Conservation (phyloP, 2,113 vertebrate species). For the Eolophus roseicapilla region DNA sequence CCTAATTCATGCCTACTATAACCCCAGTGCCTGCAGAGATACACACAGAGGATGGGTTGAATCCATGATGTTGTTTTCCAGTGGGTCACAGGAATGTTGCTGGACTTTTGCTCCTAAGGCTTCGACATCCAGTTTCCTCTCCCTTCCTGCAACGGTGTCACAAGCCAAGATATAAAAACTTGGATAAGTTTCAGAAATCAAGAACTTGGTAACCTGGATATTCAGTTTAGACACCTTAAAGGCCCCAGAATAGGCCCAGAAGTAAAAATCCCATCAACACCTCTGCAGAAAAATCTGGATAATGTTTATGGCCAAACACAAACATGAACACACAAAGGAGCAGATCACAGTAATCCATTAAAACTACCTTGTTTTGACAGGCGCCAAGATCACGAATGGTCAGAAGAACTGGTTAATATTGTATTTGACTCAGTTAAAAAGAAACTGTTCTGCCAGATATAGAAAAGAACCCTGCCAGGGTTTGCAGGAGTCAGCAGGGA, state of each 20-base stretch:
- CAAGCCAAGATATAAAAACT: not conserved
- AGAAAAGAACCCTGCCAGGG: not conserved
- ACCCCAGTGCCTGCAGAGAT: not conserved
- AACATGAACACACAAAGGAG: accelerated
- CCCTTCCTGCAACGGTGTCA: accelerated
- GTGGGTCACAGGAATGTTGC: not conserved
- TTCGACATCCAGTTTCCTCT: not conserved
- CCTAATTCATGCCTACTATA: accelerated
- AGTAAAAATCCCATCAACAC: not conserved
- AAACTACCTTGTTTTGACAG: not conserved
- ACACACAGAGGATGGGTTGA: accelerated
- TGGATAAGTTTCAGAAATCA: not conserved
- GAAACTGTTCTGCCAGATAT: not conserved
- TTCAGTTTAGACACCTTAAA: not conserved
- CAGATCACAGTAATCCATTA: not conserved
- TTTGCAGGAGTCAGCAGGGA: not conserved
- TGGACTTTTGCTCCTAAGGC: not conserved
- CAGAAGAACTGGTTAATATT: not conserved
- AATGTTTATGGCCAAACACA: not conserved
- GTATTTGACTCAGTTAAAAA: not conserved
- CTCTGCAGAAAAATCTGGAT: not conserved
- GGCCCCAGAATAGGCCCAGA: not conserved
- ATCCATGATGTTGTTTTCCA: accelerated
- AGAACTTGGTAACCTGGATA: not conserved
- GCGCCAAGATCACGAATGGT: accelerated